Conservation (phyloP, 2,888 invertebrate genomes). For the Hirtodrosophila histrioides region DNA sequence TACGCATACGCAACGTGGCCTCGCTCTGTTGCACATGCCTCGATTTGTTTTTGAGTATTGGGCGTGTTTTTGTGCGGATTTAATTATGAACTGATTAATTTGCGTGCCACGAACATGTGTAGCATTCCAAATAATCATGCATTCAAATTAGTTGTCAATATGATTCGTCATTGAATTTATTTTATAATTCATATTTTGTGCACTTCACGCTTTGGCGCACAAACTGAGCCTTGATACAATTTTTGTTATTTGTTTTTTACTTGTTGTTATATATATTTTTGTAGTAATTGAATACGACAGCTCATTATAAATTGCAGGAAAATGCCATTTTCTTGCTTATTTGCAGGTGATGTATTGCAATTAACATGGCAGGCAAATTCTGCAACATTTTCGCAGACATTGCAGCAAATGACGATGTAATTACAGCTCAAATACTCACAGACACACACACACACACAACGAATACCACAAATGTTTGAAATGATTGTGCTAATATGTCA, state of each 20-base stretch:
- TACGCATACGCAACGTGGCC: slow-evolving; percentile 43
- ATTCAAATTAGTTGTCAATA: slow-evolving; percentile 37
- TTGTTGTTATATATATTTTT: not conserved
- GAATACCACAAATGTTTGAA: slow-evolving; percentile 42
- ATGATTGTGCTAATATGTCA: slow-evolving; percentile 64
- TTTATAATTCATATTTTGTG: slow-evolving; percentile 20
- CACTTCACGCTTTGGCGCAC: slow-evolving; percentile 27
- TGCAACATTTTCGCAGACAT: slow-evolving; percentile 12
- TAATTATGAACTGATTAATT: slow-evolving; percentile 56
- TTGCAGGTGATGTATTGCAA: slow-evolving; percentile 23
- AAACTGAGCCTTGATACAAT: slow-evolving; percentile 17
- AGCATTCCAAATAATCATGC: slow-evolving; percentile 21
- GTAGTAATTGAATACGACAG: slow-evolving; percentile 20
- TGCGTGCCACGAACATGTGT: slow-evolving; percentile 15
- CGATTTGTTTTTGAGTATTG: slow-evolving; percentile 8
- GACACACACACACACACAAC: slow-evolving; percentile 4
- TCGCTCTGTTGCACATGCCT: not conserved
- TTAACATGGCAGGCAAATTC: slow-evolving; percentile 4
- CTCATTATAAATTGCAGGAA: slow-evolving; percentile 27
- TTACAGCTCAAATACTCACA: slow-evolving; percentile 12
- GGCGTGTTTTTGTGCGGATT: slow-evolving; percentile 18
- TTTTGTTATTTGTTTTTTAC: slow-evolving; percentile 8
- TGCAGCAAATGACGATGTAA: slow-evolving; percentile 25
- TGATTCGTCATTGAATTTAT: slow-evolving; percentile 12
- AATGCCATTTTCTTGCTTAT: slow-evolving; percentile 51